Evolutionary conservation across 1,140 invertebrate genomes (phyloP).

Genomic region (Cepaea nemoralis): DNA sequence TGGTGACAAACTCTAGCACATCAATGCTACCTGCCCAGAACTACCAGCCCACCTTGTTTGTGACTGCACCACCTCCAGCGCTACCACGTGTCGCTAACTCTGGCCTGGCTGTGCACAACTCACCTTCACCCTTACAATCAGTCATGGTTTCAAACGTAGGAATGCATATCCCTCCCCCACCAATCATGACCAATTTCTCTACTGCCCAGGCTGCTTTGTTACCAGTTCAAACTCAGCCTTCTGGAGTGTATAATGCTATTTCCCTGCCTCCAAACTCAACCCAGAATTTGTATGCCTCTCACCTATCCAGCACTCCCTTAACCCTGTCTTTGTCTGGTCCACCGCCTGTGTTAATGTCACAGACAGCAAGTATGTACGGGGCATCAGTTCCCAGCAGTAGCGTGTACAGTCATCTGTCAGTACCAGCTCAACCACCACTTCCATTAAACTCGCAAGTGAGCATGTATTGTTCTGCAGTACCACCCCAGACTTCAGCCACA

Average conservation of each 20-base stretch:
- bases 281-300: constrained; percentile 7
- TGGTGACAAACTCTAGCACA: background rate
- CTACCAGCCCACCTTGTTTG: constrained; percentile 15
- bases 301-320: constrained; percentile 12
- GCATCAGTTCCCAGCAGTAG: background rate
- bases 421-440: background rate
- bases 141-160: constrained; percentile 18
- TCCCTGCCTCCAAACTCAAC: constrained; percentile 15
- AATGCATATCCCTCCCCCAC: constrained; percentile 19
- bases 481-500: background rate
- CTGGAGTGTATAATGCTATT: constrained; percentile 14
- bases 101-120: constrained; percentile 8
- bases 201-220: background rate
- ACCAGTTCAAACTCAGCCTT: background rate
- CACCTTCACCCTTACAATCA: background rate
- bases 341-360: background rate
- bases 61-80: constrained; percentile 14
- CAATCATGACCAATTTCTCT: background rate
- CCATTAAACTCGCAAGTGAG: background rate
- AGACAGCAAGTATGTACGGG: background rate
- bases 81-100: background rate
- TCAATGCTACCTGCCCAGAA: constrained; percentile 1
- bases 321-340: constrained; percentile 11
- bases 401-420: constrained; percentile 13
- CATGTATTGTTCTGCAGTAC: background rate